Base-by-base conservation (phyloP, 2,113 vertebrate species). In the Chaetodon trifascialis region DNA sequence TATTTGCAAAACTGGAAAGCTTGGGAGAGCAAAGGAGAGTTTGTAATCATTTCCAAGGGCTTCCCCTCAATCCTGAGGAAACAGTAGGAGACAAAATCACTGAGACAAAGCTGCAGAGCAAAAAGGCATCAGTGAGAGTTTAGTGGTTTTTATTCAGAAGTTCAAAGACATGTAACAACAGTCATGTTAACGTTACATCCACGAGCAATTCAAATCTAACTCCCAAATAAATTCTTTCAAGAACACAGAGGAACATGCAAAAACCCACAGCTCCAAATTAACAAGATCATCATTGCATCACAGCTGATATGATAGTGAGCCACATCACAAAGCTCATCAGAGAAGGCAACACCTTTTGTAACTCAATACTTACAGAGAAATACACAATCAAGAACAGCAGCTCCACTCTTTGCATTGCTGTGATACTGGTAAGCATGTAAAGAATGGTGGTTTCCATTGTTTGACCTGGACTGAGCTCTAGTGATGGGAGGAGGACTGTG, bases 121-220 rank as follows among this genome's bases (percentile, higher is more conserved):
- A 42, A 82, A 69, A 38, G 25, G 4, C 30, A 42, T 15, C 8
- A 9, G 23, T 0, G 36, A 30, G 55, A 47, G 38, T 68, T 89
- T 42, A 42, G 30, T 25, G 7, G 7, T 36, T 86, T 91, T 93
- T 91, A 94, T 92, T 94, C 17, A 52, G 15, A 63, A 64, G 15
- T 73, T 87, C 70, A 79, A 88, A 80, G 34, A 52, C 12, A 40
- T 49, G 25, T 54, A 70, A 83, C 58, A 72, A 38, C 65, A 80
- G 17, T 70, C 66, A 70, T 76, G 73, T 76, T 49, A 62, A 78
- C 46, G 40, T 68, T 70, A 89, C 76, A 86, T 67, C 40, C 23
- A 83, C n/a, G 30, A 40, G 55, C 80, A 84, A 64, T 74, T 49
- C 7, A 73, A 88, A 84, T 66, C 4, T 1, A 56, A 80, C 83